phyloP scores from a whole-genome alignment of 2,113 vertebrate genomes.

The Arothron firmamentum region DNA sequence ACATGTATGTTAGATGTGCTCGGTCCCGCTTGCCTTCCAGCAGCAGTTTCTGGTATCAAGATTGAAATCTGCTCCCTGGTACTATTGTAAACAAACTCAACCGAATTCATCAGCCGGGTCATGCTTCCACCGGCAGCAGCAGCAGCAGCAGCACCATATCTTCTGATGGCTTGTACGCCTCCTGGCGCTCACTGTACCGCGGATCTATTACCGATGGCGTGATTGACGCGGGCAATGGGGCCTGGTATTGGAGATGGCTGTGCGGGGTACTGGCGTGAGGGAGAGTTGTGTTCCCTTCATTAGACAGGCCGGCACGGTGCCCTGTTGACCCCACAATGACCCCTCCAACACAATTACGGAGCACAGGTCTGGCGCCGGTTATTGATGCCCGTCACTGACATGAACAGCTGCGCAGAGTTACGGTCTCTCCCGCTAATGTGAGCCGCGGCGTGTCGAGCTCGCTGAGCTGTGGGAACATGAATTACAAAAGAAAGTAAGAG shows the following conservation, averaged over 20 bases:
- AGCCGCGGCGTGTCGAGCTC: slow-evolving; percentile 31
- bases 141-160: slow-evolving; percentile 9
- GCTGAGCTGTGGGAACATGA: slow-evolving; percentile 38
- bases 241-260: slow-evolving; percentile 74
- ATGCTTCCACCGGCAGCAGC: slow-evolving; percentile 11
- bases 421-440: slow-evolving; percentile 54
- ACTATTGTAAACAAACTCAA: slow-evolving; percentile 12
- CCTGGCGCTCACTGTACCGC: slow-evolving; percentile 24
- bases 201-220: slow-evolving; percentile 55
- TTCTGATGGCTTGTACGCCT: slow-evolving; percentile 25
- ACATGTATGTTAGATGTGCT: too few species aligned
- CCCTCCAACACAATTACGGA: slow-evolving; percentile 74
- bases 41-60: neutral
- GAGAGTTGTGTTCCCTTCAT: slow-evolving; percentile 72
- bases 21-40: neutral
- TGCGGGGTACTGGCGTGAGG: slow-evolving; percentile 49
- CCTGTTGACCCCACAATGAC: slow-evolving; percentile 71
- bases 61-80: slow-evolving; percentile 3
- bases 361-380: slow-evolving; percentile 63
- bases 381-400: slow-evolving; percentile 71
- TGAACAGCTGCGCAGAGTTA: slow-evolving; percentile 61
- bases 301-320: slow-evolving; percentile 71
- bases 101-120: slow-evolving; percentile 24
- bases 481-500: slow-evolving; percentile 26
- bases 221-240: slow-evolving; percentile 75